Evolutionary conservation across 2,888 invertebrate species (phyloP).

Genomic region (Sepioteuthis lessoniana): DNA sequence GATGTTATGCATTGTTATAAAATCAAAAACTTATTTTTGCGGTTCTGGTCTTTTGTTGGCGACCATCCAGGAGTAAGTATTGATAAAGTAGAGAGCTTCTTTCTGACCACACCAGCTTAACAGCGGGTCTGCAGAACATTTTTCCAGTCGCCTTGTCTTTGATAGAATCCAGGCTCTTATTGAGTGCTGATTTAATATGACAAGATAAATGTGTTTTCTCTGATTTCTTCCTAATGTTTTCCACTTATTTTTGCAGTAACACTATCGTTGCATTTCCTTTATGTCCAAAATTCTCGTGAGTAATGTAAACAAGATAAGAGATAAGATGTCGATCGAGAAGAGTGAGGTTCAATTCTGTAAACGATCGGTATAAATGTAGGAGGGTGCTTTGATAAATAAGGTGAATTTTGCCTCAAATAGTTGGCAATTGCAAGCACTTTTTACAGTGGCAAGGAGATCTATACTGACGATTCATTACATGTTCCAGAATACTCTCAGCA

Average conservation of each 20-base stretch:
- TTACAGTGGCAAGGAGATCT: no score
- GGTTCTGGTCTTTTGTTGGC: not conserved
- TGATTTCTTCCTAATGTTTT: not conserved
- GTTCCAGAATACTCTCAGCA: no score
- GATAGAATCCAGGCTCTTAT: not conserved
- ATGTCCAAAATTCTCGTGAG: no score
- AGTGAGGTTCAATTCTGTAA: no score
- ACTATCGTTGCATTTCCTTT: not conserved
- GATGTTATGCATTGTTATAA: not conserved
- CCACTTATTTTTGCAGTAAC: not conserved
- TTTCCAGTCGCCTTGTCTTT: not conserved
- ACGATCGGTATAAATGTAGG: no score
- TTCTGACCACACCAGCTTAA: not conserved
- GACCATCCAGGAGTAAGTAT: not conserved
- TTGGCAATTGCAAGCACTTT: no score
- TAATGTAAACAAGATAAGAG: no score
- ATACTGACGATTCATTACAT: no score
- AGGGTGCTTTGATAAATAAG: no score
- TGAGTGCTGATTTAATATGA: slow-evolving; percentile 20
- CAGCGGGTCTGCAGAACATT: not conserved
- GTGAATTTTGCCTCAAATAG: no score
- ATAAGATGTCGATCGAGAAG: no score
- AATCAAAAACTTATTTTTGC: not conserved
- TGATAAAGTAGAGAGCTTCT: not conserved
- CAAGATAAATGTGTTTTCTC: not conserved